Base-by-base conservation (phyloP, 1,140 invertebrate species). In the Polypedilum vanderplanki region DNA sequence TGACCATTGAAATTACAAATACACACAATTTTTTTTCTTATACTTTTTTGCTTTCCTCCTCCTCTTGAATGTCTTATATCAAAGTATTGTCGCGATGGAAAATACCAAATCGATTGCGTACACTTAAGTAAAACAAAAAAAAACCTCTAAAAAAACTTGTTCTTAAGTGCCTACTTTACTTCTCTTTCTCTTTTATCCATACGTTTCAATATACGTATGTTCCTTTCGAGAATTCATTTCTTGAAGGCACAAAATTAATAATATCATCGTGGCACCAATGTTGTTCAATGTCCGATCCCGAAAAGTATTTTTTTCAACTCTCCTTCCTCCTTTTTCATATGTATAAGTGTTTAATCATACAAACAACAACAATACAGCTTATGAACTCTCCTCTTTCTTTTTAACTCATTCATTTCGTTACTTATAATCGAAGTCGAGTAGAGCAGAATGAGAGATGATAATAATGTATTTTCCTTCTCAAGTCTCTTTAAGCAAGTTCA, bases 161-260 rank as follows among this genome's bases (percentile, higher is more conserved):
- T 57, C n/a, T 57, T 57, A 15, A 57, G 46, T 57, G 46, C 46
- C 15, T n/a, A n/a, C 46, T 57, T 57, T 57, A 15, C n/a, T 57
- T 4, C 15, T 57, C 15, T 57, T 15, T 57, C 15, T 12, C 46
- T 57, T 57, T 57, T 12, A 57, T 57, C 46, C 24, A 5, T 33
- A 33, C 24, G 24, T 33, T 33, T 33, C 24, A 33, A 33, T 5
- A 4, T 57, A n/a, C 4, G n/a, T 57, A n/a, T 57, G 46, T 20
- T 70, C 65, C 65, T 18, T 22, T 18, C 65, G 65, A 70, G 65
- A 70, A 70, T 70, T 17, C 17, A 20, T 70, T 20, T 70, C 65
- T 70, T 18, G 65, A 70, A 70, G 65, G 65, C 65, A 70, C 65
- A 70, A 70, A n/a, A 70, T 70, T 70, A 70, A 67, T 67, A 70